Percentiles rank a stretch among this genome's conserved stretches.
Conservation (phyloP, 2,113 vertebrate species). For the Microtus montanus region DNA sequence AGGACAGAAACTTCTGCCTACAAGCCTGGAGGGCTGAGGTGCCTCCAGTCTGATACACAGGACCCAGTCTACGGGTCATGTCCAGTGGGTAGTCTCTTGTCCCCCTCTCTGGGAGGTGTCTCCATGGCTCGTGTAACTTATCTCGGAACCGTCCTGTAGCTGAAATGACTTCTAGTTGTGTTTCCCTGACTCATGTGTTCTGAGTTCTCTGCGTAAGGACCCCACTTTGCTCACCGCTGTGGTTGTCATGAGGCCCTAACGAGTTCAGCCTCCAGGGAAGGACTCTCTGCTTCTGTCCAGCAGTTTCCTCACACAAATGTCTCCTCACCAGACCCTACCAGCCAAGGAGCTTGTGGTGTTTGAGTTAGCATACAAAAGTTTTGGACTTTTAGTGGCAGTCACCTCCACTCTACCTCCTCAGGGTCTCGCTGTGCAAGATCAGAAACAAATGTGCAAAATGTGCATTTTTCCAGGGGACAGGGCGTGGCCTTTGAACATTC, state of each 20-base stretch:
- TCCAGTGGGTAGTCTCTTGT: background rate
- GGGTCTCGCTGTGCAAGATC: conserved; percentile 30
- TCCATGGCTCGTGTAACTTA: conserved; percentile 81
- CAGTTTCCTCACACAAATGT: conserved; percentile 67
- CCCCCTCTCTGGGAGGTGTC: conserved; percentile 65
- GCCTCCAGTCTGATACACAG: background rate
- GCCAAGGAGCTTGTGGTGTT: conserved; percentile 22
- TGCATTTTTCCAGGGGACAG: background rate
- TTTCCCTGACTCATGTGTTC: conserved; percentile 85
- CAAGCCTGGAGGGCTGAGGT: background rate
- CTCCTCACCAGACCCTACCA: conserved; percentile 65
- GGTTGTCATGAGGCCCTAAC: conserved; percentile 83
- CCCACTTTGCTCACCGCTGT: background rate
- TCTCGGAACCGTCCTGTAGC: conserved; percentile 74
- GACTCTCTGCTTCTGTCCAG: conserved; percentile 74
- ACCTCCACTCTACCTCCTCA: background rate
- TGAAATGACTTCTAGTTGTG: conserved; percentile 80
- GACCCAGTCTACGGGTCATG: background rate
- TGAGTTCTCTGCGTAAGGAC: conserved; percentile 77
- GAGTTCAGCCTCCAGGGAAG: conserved; percentile 81
- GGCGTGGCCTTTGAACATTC: background rate
- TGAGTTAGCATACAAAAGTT: background rate
- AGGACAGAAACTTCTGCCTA: no score
- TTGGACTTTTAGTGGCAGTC: conserved; percentile 30
- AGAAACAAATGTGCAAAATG: conserved; percentile 60